A percentile compares a stretch with the other conserved stretches of the same genome.
phyloP scores from a whole-genome alignment of 2,797 vertebrate species.

The Cynodonichthys magdalenae region DNA sequence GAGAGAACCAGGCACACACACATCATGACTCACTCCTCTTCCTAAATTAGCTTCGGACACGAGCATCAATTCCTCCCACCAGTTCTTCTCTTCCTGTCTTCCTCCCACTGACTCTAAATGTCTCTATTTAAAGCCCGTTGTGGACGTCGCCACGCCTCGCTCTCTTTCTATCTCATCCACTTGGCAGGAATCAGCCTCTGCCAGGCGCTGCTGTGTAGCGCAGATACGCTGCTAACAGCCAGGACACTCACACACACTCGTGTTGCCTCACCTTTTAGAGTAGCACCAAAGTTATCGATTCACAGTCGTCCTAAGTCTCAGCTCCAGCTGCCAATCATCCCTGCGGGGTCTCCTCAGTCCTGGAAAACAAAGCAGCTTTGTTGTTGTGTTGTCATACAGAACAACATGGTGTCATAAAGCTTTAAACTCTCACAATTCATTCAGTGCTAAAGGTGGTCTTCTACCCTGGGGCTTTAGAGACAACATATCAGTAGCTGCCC shows the following conservation, averaged over 20 bases:
- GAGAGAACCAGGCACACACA: conserved; percentile 11
- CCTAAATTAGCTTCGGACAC: conserved; percentile 60
- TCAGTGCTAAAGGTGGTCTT: conserved; percentile 10
- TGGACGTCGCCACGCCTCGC: conserved; percentile 11
- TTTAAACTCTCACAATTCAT: conserved; percentile 9
- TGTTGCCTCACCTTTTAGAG: conserved; percentile 65
- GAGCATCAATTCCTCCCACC: conserved; percentile 60
- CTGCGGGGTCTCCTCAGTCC: conserved; percentile 57
- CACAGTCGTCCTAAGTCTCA: conserved; percentile 66
- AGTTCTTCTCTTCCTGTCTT: conserved; percentile 49
- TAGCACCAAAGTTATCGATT: conserved; percentile 66
- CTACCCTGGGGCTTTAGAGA: neutral
- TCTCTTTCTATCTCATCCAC: conserved; percentile 20
- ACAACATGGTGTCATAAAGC: conserved; percentile 13
- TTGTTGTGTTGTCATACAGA: conserved; percentile 46
- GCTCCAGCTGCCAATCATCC: conserved; percentile 70
- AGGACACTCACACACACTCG: conserved; percentile 23
- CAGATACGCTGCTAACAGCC: conserved; percentile 49
- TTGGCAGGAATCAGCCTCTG: conserved; percentile 25
- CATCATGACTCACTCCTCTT: conserved; percentile 50
- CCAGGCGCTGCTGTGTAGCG: conserved; percentile 40
- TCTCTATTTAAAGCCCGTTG: conserved; percentile 55
- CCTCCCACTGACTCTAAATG: conserved; percentile 56
- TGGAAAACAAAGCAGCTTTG: conserved; percentile 58
- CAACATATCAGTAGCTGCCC: neutral